phyloP scores from a whole-genome alignment of 2,888 invertebrate genomes.

The Ditula angustiorana region DNA sequence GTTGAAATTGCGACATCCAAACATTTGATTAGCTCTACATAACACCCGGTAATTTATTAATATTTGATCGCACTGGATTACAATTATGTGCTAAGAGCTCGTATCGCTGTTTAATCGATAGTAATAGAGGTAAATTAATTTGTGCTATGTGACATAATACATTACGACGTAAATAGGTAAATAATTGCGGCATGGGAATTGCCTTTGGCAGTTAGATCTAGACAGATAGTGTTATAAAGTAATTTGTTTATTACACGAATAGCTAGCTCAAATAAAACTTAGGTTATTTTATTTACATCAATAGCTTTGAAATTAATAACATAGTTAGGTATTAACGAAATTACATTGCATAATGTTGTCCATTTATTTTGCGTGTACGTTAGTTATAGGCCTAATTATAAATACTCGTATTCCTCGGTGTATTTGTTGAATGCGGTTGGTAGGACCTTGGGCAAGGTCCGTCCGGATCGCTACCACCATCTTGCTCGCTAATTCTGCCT shows the following conservation, averaged over 20 bases:
- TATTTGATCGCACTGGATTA: conserved; percentile 7
- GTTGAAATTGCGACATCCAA: not conserved
- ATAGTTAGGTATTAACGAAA: too few relatives aligned
- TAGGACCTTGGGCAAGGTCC: too few relatives aligned
- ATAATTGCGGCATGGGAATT: too few relatives aligned
- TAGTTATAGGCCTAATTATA: too few relatives aligned
- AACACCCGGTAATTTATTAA: conserved; percentile 4
- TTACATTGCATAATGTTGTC: too few relatives aligned
- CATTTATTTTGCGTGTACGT: too few relatives aligned
- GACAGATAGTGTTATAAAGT: not conserved
- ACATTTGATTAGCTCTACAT: conserved; percentile 13
- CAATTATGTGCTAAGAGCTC: not conserved
- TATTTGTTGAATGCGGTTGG: too few relatives aligned
- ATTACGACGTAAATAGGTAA: not conserved
- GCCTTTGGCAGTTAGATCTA: too few relatives aligned
- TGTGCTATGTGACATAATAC: conserved; percentile 3
- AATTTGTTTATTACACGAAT: not conserved
- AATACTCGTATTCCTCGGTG: too few relatives aligned
- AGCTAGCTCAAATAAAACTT: not conserved
- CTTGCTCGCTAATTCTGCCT: too few relatives aligned
- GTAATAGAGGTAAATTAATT: conserved; percentile 19
- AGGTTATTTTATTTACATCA: not conserved
- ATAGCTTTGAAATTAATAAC: not conserved
- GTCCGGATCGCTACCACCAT: too few relatives aligned
- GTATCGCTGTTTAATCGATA: conserved; percentile 5